Evolutionary conservation across 2,888 invertebrate genomes (phyloP), one percentile per base, ranked within the genome.

Genomic region (Colostygia pectinataria): DNA sequence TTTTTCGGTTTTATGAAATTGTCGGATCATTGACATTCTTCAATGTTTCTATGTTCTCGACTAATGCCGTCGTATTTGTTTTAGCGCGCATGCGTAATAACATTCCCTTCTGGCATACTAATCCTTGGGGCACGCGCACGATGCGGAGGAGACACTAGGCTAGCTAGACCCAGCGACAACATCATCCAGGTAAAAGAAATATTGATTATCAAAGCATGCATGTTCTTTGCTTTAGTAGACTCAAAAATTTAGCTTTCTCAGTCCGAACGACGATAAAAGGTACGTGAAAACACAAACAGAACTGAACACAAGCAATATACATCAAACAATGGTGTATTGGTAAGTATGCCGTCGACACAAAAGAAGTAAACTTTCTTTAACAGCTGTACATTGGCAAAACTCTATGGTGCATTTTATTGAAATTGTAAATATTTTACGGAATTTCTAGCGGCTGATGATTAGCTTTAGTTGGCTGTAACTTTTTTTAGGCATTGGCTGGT

Each of bases 91-190:
- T 90, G 90, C 87, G 88, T 90, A 88, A 90, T 90, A 90, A 90
- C 90, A 81, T 90, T 89, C 80, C 89, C 90, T 88, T 89, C 89
- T 88, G 90, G 90, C 90, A 90, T 90, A 90, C 90, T 90, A 90
- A 90, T 89, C 71, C 53, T 80, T 83, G 87, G 89, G 72, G 74
- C 68, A 76, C 83, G 72, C 72, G 75, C 68, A 75, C 83, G 71
- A 73, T 79, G 69, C 77, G 79, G 68, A 77, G 77, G 71, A 77
- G 83, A 68, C 72, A 74, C 65, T 88, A 81, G 64, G 65, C 54
- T 59, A 48, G n/a, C n/a, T n/a, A 56, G 12, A 10, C 10, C 15
- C 61, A 62, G 38, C 53, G 57, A 71, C 69, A 61, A 74, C 66
- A 69, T 77, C 78, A 78, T 77, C 71, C 74, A 90, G 89, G 88